Conservation (phyloP, 1,140 invertebrate genomes). For the Battus philenor region DNA sequence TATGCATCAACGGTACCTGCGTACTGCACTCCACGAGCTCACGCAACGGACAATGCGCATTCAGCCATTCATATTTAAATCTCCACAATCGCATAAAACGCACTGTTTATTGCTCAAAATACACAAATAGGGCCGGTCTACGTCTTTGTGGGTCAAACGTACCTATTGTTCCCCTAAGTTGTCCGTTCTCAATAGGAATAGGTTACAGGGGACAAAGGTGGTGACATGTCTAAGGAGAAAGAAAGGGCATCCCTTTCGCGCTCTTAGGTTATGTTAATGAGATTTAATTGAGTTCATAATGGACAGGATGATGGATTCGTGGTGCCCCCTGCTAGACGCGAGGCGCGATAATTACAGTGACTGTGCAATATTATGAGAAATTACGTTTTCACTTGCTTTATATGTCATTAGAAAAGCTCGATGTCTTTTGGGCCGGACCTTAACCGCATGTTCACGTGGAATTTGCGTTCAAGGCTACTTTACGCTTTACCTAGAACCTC, state of each 20-base stretch:
- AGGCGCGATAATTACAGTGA: conserved; percentile 62
- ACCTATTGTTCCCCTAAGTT: conserved; percentile 64
- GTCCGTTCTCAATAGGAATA: conserved; percentile 51
- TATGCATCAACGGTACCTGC: conserved; percentile 67
- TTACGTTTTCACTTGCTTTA: too few relatives aligned
- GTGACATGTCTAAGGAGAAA: conserved; percentile 59
- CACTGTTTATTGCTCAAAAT: conserved; percentile 74
- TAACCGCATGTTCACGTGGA: too few relatives aligned
- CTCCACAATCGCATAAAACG: conserved; percentile 69
- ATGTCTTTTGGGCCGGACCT: too few relatives aligned
- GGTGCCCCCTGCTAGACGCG: conserved; percentile 17
- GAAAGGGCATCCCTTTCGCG: conserved; percentile 37
- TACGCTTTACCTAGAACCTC: too few relatives aligned
- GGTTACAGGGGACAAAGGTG: conserved; percentile 68
- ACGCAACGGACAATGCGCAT: conserved; percentile 70
- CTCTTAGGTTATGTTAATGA: conserved; percentile 63
- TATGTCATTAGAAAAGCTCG: too few relatives aligned
- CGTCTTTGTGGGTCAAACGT: conserved; percentile 62
- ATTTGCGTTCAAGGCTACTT: too few relatives aligned
- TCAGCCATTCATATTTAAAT: conserved; percentile 68
- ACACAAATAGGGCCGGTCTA: conserved; percentile 68
- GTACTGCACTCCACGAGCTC: conserved; percentile 64
- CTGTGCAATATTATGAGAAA: conserved; percentile 32
- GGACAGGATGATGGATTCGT: conserved; percentile 53
- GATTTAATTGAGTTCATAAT: conserved; percentile 75